Percentiles rank a stretch among this genome's conserved stretches.
These are phyloP conservation scores for Anastatus disparis DNA, from an alignment of 1,140 invertebrate species.

Conservation along the genomic window DNA sequence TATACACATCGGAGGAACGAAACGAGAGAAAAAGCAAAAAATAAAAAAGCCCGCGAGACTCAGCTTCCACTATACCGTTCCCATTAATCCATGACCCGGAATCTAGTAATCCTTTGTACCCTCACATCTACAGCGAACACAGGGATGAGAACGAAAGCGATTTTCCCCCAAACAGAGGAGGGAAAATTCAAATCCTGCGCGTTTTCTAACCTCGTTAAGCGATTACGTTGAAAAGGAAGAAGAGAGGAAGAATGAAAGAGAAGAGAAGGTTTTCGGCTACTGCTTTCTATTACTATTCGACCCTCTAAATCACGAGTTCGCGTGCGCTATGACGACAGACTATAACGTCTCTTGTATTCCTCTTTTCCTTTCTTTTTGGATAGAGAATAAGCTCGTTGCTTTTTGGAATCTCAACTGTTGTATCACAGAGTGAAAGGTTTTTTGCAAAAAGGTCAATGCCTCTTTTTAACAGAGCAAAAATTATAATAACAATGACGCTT, in stretches of 20 bases:
- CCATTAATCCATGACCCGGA: constrained; percentile 47
- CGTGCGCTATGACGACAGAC: not conserved
- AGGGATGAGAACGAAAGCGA: not conserved
- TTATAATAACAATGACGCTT: constrained; percentile 20
- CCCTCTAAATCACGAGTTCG: constrained; percentile 23
- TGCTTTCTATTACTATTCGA: no score
- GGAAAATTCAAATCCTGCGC: constrained; percentile 11
- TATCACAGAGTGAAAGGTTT: no score
- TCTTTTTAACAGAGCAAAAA: no score
- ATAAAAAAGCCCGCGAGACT: not conserved
- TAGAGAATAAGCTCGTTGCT: not conserved
- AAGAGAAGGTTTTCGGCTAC: no score
- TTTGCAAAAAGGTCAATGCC: no score
- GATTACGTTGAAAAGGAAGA: not conserved
- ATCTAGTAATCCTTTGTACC: constrained; percentile 42
- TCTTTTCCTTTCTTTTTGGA: no score
- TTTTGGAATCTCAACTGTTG: not conserved
- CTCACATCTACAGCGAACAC: no score
- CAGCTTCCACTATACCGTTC: constrained; percentile 4
- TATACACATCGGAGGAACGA: not conserved
- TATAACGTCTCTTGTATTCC: not conserved
- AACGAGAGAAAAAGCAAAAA: not conserved
- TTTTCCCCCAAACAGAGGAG: not conserved
- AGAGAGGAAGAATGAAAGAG: not conserved
- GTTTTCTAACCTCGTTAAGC: constrained; percentile 18